Evolutionary conservation across 2,888 invertebrate species (phyloP), one percentile per base, ranked within the genome.

Genomic region (Pediacus dermestoides): DNA sequence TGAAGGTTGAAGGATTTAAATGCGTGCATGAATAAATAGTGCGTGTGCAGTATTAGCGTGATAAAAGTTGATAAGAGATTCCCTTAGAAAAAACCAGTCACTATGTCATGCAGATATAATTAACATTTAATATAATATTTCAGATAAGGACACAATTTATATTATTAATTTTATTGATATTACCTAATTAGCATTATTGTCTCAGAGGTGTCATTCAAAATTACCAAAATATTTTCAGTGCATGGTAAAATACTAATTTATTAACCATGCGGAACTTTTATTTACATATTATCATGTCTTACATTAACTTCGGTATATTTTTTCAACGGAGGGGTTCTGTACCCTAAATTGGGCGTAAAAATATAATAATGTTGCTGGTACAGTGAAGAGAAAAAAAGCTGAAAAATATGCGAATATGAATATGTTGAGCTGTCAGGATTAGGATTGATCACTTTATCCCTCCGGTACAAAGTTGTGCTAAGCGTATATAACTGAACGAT

Each of bases 401-500:
- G 52, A 60, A 60, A 60, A 61, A 60, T 60, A 60, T 59, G 60
- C 60, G 60, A 60, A 60, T 61, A 61, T 60, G 58, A 61, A 61
- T 61, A 61, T 58, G 58, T 60, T 52, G 52, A 44, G 56, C 60
- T 60, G 61, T 61, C 61, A 61, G 42, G 38, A 33, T 33, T 38
- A 60, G 52, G 60, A 61, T 61, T 60, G 61, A 61, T 61, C 58
- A 58, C 57, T 53, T 42, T 34, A 46, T 50, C 56, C 57, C 56
- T 51, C 52, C 50, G 44, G 51, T 46, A 41, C 46, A 39, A 50
- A 48, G 45, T 42, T 44, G 50, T 39, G 52, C 45, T 46, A 48
- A 47, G 44, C 44, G 46, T 28, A 28, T 3, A 8, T 42, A 44
- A 42, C 47, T 43, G 43, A 51, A 48, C 49, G 48, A 50, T 46